These are phyloP conservation scores for Halocaridina rubra DNA, from an alignment of 2,888 invertebrate species.

Conservation along the genomic window DNA sequence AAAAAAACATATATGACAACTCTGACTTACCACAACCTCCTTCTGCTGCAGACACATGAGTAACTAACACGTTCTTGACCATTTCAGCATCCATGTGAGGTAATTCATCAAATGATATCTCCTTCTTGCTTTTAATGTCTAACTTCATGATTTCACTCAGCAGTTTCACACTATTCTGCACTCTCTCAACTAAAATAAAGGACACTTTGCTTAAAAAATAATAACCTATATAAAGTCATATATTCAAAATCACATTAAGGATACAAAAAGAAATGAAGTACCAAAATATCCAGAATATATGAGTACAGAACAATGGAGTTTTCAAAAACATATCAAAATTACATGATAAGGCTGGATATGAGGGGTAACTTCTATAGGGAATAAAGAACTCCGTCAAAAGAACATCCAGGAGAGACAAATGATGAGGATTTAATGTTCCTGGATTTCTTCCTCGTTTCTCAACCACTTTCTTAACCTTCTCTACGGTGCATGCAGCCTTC, in stretches of 20 bases:
- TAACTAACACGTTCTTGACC: background rate
- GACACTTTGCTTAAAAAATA: too few species aligned
- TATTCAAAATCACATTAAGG: too few species aligned
- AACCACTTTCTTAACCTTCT: constrained; percentile 1
- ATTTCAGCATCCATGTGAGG: background rate
- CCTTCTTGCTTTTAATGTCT: background rate
- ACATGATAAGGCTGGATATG: background rate
- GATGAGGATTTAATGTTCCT: background rate
- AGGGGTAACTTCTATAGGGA: background rate
- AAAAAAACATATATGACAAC: too few species aligned
- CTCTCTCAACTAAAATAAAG: background rate
- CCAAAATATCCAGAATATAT: background rate
- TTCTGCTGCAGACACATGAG: background rate
- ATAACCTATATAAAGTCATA: too few species aligned
- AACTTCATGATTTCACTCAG: background rate
- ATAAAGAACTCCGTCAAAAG: constrained; percentile 6
- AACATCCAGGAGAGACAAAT: background rate
- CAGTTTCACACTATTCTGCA: background rate
- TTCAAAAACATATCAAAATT: too few species aligned
- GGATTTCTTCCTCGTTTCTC: constrained; percentile 6
- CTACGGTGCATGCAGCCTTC: background rate
- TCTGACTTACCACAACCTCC: background rate
- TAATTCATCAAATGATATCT: background rate
- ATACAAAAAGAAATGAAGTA: background rate
- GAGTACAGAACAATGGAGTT: too few species aligned